phyloP scores from a whole-genome alignment of 92 coral and sea anemone species.

The Phymanthus crucifer region DNA sequence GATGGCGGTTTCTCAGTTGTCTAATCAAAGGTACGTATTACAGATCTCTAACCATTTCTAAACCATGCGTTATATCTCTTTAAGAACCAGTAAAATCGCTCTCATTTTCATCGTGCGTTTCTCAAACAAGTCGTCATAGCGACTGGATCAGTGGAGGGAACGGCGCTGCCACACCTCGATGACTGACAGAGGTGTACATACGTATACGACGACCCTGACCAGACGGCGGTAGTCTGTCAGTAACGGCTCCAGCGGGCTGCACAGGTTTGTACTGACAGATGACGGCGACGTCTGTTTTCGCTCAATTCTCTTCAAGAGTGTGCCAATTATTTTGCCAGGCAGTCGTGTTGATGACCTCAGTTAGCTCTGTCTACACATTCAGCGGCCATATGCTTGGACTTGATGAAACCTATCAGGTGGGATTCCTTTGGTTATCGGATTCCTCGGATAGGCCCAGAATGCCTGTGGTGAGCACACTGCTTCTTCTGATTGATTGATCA shows the following conservation, averaged over 20 bases:
- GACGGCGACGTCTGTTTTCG: not conserved
- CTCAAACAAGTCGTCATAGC: no score
- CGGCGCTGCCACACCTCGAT: no score
- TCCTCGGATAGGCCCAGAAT: not conserved
- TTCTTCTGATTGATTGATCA: not conserved
- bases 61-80: no score
- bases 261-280: not conserved
- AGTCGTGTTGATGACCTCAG: conserved; percentile 3
- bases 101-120: no score
- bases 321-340: conserved; percentile 1
- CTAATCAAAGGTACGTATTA: no score
- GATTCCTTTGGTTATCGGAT: not conserved
- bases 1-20: not conserved
- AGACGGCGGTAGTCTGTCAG: no score
- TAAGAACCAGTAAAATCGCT: no score
- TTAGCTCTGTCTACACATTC: not conserved
- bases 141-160: no score
- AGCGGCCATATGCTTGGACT: no score
- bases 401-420: not conserved
- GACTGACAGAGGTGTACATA: no score
- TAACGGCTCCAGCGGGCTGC: not conserved
- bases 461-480: not conserved
- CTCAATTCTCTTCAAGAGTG: not conserved
- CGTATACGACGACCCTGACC: no score
- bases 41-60: no score